A percentile compares a stretch with the other conserved stretches of the same genome.
Evolutionary conservation across 2,888 invertebrate species (phyloP).

Genomic region (Lycocerus yunnanus): DNA sequence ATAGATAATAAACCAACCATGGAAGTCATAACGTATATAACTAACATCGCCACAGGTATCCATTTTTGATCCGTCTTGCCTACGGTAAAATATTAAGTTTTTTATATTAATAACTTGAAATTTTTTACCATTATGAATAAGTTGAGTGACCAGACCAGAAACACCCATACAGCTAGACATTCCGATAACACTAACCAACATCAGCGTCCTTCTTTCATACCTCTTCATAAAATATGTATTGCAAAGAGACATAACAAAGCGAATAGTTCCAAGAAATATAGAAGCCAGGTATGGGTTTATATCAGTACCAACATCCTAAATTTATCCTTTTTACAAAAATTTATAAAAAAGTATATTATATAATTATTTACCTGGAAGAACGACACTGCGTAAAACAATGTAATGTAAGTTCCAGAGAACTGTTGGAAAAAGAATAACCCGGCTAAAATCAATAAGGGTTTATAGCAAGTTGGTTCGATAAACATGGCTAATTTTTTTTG

Average conservation of each 20-base stretch:
- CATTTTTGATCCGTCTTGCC: conserved; percentile 46
- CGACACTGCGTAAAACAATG: conserved; percentile 62
- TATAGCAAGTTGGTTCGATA: conserved; percentile 62
- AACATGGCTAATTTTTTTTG: conserved; percentile 54
- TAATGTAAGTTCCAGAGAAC: conserved; percentile 64
- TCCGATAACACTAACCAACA: conserved; percentile 58
- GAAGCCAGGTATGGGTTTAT: conserved; percentile 60
- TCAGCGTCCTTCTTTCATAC: conserved; percentile 58
- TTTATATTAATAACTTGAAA: not conserved
- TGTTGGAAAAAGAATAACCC: conserved; percentile 63
- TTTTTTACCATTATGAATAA: conserved; percentile 44
- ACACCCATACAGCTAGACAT: conserved; percentile 61
- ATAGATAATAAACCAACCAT: conserved; percentile 64
- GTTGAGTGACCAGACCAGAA: conserved; percentile 60
- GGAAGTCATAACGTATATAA: conserved; percentile 62
- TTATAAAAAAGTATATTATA: not conserved
- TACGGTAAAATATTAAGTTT: conserved; percentile 8
- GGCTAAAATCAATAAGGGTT: conserved; percentile 61
- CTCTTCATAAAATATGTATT: conserved; percentile 60
- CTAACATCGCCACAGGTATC: conserved; percentile 58
- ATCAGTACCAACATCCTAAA: conserved; percentile 57
- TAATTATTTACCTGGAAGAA: conserved; percentile 58
- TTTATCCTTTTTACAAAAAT: conserved; percentile 17
- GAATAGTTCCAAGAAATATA: conserved; percentile 60
- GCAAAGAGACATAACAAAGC: conserved; percentile 61